phyloP scores from a whole-genome alignment of 2,113 vertebrate species.

The Polyodon spathula region DNA sequence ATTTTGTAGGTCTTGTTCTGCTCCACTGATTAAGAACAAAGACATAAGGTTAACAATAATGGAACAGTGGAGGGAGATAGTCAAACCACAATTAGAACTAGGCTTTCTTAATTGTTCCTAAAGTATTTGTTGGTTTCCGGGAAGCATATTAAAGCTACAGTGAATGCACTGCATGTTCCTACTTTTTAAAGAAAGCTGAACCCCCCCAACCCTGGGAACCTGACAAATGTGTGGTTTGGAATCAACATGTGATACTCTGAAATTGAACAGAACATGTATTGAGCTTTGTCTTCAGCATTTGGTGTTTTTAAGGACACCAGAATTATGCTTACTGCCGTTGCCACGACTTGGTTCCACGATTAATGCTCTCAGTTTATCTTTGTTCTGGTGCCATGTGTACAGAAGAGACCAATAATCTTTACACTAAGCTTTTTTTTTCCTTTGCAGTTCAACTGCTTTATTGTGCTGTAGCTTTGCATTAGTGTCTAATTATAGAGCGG shows the following conservation, averaged over 20 bases:
- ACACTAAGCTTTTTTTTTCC: conserved; percentile 17
- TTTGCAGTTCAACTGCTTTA: conserved; percentile 4
- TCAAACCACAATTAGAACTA: too few species aligned
- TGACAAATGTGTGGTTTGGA: neutral
- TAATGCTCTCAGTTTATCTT: conserved; percentile 22
- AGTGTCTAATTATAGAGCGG: conserved; percentile 11
- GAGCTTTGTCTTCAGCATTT: neutral
- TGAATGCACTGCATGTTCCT: too few species aligned
- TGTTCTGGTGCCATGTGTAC: conserved; percentile 17
- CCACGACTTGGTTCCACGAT: conserved; percentile 13
- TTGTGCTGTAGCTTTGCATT: conserved; percentile 7
- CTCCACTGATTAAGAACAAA: too few species aligned
- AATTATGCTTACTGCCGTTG: neutral
- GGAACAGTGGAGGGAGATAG: too few species aligned
- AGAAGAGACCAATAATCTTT: conserved; percentile 25
- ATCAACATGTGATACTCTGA: conserved; percentile 2
- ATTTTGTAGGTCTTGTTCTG: too few species aligned
- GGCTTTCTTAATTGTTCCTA: too few species aligned
- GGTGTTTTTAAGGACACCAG: neutral
- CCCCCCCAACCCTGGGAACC: too few species aligned
- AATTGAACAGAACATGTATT: neutral
- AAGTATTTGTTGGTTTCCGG: too few species aligned
- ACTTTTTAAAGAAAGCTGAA: too few species aligned
- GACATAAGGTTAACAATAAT: too few species aligned
- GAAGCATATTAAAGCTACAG: too few species aligned